These are phyloP conservation scores for Hydrophis major DNA, from an alignment of 2,797 vertebrate species.

Conservation along the genomic window DNA sequence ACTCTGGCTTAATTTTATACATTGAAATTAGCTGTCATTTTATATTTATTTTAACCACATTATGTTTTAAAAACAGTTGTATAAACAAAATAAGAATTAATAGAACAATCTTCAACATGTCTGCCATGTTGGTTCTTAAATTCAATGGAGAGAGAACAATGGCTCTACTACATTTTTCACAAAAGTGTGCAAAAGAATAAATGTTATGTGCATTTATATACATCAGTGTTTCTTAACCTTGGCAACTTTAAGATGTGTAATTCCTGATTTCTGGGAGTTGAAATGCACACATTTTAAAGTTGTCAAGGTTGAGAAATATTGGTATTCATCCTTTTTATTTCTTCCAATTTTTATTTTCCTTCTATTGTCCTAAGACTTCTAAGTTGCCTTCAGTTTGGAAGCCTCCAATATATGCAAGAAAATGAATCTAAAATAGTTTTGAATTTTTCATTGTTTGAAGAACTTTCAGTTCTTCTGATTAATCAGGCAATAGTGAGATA, in stretches of 20 bases:
- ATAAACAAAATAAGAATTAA: background rate
- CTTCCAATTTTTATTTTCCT: background rate
- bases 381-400: background rate
- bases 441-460: background rate
- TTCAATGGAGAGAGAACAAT: background rate
- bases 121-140: background rate
- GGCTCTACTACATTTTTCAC: background rate
- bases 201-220: background rate
- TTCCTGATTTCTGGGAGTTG: background rate
- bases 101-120: background rate
- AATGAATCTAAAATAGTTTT: background rate
- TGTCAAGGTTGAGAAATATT: background rate
- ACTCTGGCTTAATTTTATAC: background rate
- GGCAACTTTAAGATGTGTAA: background rate
- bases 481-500: background rate
- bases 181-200: background rate
- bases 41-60: background rate
- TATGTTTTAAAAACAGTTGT: background rate
- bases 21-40: background rate
- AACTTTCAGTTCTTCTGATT: background rate
- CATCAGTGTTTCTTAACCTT: background rate
- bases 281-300: background rate
- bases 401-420: background rate
- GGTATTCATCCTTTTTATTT: background rate
- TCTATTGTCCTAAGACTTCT: background rate